These are phyloP conservation scores for Poecilia gillii DNA, from an alignment of 2,797 vertebrate genomes.

Conservation along the genomic window DNA sequence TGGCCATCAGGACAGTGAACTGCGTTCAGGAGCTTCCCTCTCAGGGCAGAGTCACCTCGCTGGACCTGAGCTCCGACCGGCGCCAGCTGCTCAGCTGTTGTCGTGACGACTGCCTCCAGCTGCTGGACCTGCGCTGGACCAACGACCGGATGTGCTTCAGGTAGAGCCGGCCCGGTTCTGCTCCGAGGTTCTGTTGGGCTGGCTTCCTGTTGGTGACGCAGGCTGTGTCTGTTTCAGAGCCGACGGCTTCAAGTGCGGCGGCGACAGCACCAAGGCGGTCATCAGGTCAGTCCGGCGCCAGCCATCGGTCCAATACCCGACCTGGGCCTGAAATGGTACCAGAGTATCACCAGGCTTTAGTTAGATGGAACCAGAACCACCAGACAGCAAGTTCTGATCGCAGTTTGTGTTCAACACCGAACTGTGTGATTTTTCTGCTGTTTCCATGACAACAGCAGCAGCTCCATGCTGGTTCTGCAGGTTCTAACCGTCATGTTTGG, in stretches of 20 bases:
- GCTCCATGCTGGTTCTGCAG: background rate
- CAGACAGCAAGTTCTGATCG: background rate
- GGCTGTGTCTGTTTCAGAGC: slow-evolving; percentile 72
- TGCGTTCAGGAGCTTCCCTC: slow-evolving; percentile 84
- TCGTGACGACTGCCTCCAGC: slow-evolving; percentile 86
- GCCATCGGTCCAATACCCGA: background rate
- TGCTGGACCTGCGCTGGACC: slow-evolving; percentile 85
- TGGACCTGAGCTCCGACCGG: slow-evolving; percentile 85
- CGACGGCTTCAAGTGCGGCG: slow-evolving; percentile 89
- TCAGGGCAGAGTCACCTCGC: slow-evolving; percentile 86
- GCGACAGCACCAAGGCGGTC: slow-evolving; percentile 89
- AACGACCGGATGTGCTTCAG: slow-evolving; percentile 77
- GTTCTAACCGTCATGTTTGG: background rate
- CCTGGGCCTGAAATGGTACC: background rate
- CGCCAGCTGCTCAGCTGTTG: slow-evolving; percentile 89
- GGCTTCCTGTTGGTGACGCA: background rate
- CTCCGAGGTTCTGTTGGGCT: background rate
- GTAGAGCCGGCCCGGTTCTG: slow-evolving; percentile 23
- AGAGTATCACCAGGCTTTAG: background rate
- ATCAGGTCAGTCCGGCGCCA: slow-evolving; percentile 82
- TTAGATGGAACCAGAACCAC: background rate
- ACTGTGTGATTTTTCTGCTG: slow-evolving; percentile 10
- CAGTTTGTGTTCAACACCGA: background rate
- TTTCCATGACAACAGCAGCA: slow-evolving; percentile 71
- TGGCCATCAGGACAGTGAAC: slow-evolving; percentile 55